These are phyloP conservation scores for Heteronetta atricapilla DNA, from an alignment of 2,113 vertebrate genomes.

Conservation along the genomic window DNA sequence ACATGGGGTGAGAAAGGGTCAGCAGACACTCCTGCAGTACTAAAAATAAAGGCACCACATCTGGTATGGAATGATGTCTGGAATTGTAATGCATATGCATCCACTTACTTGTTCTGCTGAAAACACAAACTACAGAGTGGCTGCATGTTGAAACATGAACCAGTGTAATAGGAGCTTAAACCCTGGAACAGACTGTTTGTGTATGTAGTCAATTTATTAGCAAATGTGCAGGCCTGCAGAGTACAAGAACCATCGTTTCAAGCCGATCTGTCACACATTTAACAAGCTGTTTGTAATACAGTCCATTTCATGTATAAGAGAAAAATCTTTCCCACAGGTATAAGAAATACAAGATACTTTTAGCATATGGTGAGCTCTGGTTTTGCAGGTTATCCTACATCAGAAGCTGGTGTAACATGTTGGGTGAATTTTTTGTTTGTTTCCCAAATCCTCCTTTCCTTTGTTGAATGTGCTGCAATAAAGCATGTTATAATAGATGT, in stretches of 20 bases:
- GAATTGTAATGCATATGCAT: constrained; percentile 83
- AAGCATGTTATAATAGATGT: neutral
- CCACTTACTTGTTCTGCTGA: constrained; percentile 75
- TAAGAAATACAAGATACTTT: constrained; percentile 34
- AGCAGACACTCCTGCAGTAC: constrained; percentile 79
- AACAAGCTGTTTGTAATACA: constrained; percentile 76
- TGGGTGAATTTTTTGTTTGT: constrained; percentile 12
- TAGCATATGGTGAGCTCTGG: constrained; percentile 15
- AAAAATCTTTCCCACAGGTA: constrained; percentile 57
- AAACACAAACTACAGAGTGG: constrained; percentile 63
- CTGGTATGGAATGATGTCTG: constrained; percentile 80
- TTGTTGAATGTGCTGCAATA: neutral
- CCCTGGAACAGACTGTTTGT: constrained; percentile 81
- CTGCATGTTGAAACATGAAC: constrained; percentile 75
- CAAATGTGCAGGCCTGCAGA: constrained; percentile 64
- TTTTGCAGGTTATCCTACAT: neutral
- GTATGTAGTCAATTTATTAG: constrained; percentile 69
- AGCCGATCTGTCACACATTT: constrained; percentile 63
- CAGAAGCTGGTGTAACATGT: neutral
- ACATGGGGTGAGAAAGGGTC: constrained; percentile 82
- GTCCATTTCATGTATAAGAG: constrained; percentile 64
- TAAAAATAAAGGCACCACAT: constrained; percentile 83
- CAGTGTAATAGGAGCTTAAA: constrained; percentile 80
- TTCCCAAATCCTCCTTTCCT: neutral
- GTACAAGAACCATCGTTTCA: constrained; percentile 54